A percentile compares a stretch with the other conserved stretches of the same genome.
These are phyloP conservation scores for Dasypus novemcinctus DNA, from an alignment of 2,113 vertebrate species.

Conservation along the genomic window DNA sequence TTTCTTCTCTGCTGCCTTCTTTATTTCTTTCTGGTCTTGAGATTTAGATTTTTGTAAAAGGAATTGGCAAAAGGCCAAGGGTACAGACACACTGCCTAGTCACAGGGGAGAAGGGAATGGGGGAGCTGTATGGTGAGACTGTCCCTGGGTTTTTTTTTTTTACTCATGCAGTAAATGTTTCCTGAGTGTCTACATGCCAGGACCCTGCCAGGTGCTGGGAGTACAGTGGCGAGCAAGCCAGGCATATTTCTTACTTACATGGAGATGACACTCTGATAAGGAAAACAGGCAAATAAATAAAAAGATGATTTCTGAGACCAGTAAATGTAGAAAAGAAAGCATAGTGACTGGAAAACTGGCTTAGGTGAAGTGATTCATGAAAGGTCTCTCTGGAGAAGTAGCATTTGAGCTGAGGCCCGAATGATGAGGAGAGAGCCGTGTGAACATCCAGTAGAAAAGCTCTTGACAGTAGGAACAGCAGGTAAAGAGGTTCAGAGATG, in stretches of 20 bases:
- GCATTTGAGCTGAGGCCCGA: not conserved
- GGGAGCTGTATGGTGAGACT: not conserved
- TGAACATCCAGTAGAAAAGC: not conserved
- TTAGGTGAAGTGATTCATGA: not conserved
- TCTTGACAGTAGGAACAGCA: not conserved
- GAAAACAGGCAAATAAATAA: not conserved
- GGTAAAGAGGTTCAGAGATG: not conserved
- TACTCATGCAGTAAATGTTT: not conserved
- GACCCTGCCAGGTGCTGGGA: not conserved
- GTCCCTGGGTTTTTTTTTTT: constrained; percentile 20
- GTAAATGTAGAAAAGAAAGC: not conserved
- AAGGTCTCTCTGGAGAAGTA: constrained; percentile 8
- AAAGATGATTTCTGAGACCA: constrained; percentile 5
- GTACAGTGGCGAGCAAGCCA: not conserved
- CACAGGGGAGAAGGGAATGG: not conserved
- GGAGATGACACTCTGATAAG: not conserved
- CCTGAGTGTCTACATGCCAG: not conserved
- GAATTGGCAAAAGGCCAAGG: constrained; percentile 39
- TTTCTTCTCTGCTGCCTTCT: constrained; percentile 62
- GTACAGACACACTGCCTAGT: not conserved
- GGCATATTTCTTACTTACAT: not conserved
- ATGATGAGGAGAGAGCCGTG: not conserved
- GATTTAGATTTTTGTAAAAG: constrained; percentile 59
- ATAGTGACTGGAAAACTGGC: not conserved
- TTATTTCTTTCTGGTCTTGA: constrained; percentile 50